Evolutionary conservation across 2,888 invertebrate genomes (phyloP), one percentile per base, ranked within the genome.

Genomic region (Leptinotarsa juncta): DNA sequence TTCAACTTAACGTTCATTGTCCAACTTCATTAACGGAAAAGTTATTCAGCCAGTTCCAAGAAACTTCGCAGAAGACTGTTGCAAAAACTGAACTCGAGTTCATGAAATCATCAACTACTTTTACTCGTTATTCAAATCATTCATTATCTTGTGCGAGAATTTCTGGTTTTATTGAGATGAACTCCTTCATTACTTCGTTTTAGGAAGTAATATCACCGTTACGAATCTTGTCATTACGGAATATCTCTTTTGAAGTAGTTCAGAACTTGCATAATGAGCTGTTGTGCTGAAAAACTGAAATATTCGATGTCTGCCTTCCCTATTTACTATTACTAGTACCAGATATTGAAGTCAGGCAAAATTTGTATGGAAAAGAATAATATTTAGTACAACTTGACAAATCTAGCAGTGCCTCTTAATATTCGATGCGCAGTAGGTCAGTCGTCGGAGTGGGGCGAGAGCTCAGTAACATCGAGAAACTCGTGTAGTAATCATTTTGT

Each of bases 21-120:
- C 62, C 53, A 49, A 26, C 62, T 67, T 70, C 67, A 74, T 74
- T 74, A 74, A 68, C 68, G 71, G 71, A 70, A 71, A 67, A 74
- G 74, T 74, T 74, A 74, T 74, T 74, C 68, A 65, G 71, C 49
- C 73, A 49, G 65, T 70, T 67, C 73, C 62, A 12, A 32, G 66
- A 71, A 71, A 57, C 26, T 74, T 74, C n/a, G 32, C 55, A 48
- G 3, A 53, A 65, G 62, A 70, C 67, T 50, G 66, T 67, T 50
- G 53, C 67, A 74, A 71, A 74, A 74, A 74, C 71, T 71, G 23
- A 67, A 70, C 51, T 53, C 50, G 65, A 71, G 26, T 67, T 53
- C 71, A 68, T 57, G 62, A 67, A 67, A 67, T 69, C 53, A 71
- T 55, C 53, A 55, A 71, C 65, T 53, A 53, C 62, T 70, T n/a